Evolutionary conservation across 2,113 vertebrate genomes (phyloP).

Genomic region (Odobenus rosmarus): DNA sequence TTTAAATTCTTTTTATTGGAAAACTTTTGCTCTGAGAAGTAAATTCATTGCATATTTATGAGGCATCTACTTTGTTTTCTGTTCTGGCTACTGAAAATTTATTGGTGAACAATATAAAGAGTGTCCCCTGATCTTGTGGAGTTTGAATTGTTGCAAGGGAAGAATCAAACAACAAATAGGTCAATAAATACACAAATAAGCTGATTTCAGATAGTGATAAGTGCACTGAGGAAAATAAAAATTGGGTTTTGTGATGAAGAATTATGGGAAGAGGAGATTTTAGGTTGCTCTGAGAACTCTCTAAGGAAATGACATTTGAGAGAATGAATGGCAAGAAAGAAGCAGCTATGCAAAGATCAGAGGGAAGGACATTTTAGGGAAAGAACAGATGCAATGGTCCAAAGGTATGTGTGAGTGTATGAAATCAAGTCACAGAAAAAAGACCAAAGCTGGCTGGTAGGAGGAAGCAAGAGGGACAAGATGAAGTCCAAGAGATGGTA

Average conservation of each 20-base stretch:
- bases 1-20: neutral
- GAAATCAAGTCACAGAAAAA: neutral
- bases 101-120: neutral
- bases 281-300: neutral
- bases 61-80: neutral
- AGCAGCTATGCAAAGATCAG: neutral
- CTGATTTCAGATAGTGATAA: neutral
- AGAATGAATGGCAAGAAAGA: neutral
- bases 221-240: neutral
- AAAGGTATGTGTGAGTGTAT: neutral
- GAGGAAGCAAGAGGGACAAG: neutral
- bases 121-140: rapidly evolving
- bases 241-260: neutral
- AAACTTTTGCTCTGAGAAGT: neutral
- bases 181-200: neutral
- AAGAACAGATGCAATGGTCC: neutral
- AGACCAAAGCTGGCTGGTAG: too few species aligned
- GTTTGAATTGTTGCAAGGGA: neutral
- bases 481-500: neutral
- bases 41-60: neutral
- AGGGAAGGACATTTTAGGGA: neutral
- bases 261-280: neutral
- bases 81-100: neutral
- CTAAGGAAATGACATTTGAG: neutral
- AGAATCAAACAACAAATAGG: neutral